Conservation (phyloP, 2,888 invertebrate species). For the Tipula lateralis region DNA sequence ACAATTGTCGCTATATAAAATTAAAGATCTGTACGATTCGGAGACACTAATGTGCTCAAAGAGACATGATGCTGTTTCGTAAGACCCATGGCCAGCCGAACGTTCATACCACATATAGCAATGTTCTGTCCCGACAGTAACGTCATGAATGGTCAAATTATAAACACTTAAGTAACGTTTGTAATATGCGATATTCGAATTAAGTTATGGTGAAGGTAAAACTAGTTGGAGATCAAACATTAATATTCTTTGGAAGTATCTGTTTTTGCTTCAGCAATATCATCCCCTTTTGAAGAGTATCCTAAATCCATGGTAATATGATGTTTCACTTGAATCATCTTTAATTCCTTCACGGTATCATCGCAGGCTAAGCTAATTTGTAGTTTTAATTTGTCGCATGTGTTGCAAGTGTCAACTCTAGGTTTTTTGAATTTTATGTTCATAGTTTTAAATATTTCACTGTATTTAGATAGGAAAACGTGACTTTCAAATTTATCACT, state of each 20-base stretch:
- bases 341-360: background rate
- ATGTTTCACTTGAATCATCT: background rate
- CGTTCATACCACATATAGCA: conserved; percentile 26
- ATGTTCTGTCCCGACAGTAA: background rate
- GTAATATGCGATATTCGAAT: conserved; percentile 20
- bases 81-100: background rate
- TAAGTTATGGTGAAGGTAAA: background rate
- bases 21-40: background rate
- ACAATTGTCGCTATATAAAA: background rate
- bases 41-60: background rate
- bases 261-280: background rate
- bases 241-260: background rate
- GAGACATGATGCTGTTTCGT: background rate
- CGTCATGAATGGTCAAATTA: background rate
- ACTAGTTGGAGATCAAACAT: background rate
- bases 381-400: background rate
- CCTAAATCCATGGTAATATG: background rate
- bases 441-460: background rate
- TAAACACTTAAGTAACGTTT: background rate
- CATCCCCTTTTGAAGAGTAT: background rate
- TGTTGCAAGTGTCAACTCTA: background rate
- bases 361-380: background rate
- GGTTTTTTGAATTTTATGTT: background rate
- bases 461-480: background rate
- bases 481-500: background rate